Base-by-base conservation (phyloP, 2,113 vertebrate genomes). In the Myiopsitta monachus region DNA sequence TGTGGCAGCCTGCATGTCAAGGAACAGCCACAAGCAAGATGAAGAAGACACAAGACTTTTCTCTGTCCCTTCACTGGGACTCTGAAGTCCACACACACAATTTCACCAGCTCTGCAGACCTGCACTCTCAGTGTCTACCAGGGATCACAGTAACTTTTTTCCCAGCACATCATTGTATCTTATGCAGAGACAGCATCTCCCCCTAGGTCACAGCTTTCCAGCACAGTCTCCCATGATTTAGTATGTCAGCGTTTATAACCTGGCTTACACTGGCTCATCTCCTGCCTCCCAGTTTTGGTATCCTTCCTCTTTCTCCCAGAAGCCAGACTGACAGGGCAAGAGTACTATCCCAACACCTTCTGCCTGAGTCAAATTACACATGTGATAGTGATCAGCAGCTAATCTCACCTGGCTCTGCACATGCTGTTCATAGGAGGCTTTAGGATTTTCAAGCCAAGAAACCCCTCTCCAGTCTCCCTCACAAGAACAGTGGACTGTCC, bases 381-480 rank as follows among this genome's bases (percentile, higher is more conserved):
- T 1, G 2, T 28, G 52, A 72, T 1, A 38, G 33, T 27, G 11
- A 83, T 22, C 82, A 69, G 78, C 61, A 81, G 49, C 23, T 74
- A 73, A 52, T 62, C 69, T 47, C 36, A 69, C 49, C 33, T 69
- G 64, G 64, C 30, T 81, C 64, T 38, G 26, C 18, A 66, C 44
- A 51, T 27, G 39, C 49, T 64, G 11, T 69, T 90, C 26, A 77
- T 27, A 69, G 39, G 23, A 69, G 33, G 28, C 9, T 74, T 73
- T n/a, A n/a, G 11, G 30, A 73, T 70, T 82, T 82, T 90, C 61
- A 66, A 66, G 69, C 33, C 61, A 92, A 85, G 49, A 87, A 94
- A 90, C 5, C 11, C 36, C 19, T 19, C 77, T 75, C 49, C 61
- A 33, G 33, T 78, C 11, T 62, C 44, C 49, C 23, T 74, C 59